These are phyloP conservation scores for Scaptomyza montana DNA, from an alignment of 1,140 invertebrate species.

Conservation along the genomic window DNA sequence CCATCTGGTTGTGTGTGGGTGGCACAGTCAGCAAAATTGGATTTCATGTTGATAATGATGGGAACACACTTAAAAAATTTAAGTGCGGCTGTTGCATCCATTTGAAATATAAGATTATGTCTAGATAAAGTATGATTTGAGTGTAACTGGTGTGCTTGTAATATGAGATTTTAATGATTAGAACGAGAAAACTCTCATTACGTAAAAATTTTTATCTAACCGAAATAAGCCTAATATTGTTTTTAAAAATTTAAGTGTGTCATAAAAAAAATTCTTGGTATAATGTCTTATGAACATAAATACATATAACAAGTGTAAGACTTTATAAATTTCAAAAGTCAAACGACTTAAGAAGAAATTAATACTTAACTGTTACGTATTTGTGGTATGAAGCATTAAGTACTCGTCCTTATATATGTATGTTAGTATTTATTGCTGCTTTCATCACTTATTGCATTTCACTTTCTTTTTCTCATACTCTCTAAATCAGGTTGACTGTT, in stretches of 20 bases:
- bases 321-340: too few species aligned
- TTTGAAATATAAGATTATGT: too few species aligned
- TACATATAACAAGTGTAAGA: too few species aligned
- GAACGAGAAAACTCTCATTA: too few species aligned
- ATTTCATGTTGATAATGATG: constrained; percentile 50
- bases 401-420: neutral
- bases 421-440: neutral
- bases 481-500: constrained; percentile 5
- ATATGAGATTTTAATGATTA: too few species aligned
- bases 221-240: too few species aligned
- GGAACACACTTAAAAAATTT: constrained; percentile 44
- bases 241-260: too few species aligned
- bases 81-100: constrained; percentile 50
- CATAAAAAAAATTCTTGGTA: too few species aligned
- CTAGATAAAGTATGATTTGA: too few species aligned
- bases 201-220: too few species aligned
- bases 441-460: neutral
- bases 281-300: too few species aligned
- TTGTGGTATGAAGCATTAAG: neutral
- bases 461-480: neutral
- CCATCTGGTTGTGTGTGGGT: constrained; percentile 8
- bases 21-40: constrained; percentile 36
- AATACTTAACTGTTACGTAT: neutral
- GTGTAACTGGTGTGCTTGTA: too few species aligned
- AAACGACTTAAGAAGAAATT: neutral